Evolutionary conservation across 2,113 vertebrate genomes (phyloP), one percentile per base, ranked within the genome.

Genomic region (Salvator merianae): DNA sequence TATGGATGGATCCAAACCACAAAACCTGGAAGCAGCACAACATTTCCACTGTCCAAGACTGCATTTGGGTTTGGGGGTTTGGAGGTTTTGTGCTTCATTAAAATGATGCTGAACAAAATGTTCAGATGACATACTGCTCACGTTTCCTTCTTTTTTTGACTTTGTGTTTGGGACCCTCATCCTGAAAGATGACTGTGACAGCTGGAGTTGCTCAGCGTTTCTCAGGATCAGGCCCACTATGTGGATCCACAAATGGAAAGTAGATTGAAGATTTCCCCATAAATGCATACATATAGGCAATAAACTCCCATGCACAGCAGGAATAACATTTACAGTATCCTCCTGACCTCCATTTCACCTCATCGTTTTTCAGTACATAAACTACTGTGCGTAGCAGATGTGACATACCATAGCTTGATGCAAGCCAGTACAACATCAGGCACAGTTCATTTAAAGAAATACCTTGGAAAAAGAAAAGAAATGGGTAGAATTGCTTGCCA

Each of bases 321-420:
- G 86, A 91, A 93, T 53, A 93, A 82, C 77, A 81, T 92, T 94
- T 93, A 88, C 79, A 88, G 84, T 86, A 88, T 90, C 66, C 79
- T 92, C 73, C 87, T 93, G 90, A 94, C 90, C 92, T 85, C 83
- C 53, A 88, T 88, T 92, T 94, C 91, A 94, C 92, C 92, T 91
- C 91, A 87, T 86, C 38, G n/a, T 88, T 93, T 93, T 90, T 90
- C 90, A 91, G 71, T 87, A 85, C 82, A 87, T 90, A 93, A 92
- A 94, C 90, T 93, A 90, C 87, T 90, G 89, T 88, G 91, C 90
- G 83, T 90, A 93, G 92, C 70, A 88, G 76, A 92, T 88, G 76
- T 94, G 89, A 91, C 89, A 91, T 86, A 75, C 22, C 85, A 81
- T 81, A 91, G 80, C 87, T 94, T 90, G 89, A 94, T 90, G 86